Conservation (phyloP, 2,797 vertebrate species). For the Sorex maritimensis region DNA sequence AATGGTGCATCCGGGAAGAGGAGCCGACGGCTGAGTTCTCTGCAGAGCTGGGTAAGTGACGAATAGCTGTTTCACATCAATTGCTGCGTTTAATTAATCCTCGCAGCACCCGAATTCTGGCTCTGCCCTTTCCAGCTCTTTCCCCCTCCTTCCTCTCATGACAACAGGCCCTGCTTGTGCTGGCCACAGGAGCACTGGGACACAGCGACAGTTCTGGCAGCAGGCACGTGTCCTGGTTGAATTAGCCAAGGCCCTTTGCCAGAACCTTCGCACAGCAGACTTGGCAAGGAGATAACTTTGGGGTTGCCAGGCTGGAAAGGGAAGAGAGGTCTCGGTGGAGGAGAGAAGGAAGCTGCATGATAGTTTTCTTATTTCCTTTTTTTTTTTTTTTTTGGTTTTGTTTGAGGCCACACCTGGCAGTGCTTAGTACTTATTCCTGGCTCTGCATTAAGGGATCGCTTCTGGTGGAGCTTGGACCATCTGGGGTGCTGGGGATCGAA, state of each 20-base stretch:
- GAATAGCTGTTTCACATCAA: conserved; percentile 14
- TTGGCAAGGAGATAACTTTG: not conserved
- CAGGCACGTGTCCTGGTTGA: not conserved
- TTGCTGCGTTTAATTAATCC: conserved; percentile 51
- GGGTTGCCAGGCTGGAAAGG: not conserved
- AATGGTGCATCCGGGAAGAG: conserved; percentile 44
- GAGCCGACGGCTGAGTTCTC: conserved; percentile 60
- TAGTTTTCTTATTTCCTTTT: too few relatives aligned
- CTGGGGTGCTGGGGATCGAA: too few relatives aligned
- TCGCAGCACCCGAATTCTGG: not conserved
- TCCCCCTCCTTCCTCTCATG: not conserved
- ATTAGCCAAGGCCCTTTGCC: conserved; percentile 18
- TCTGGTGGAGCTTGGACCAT: too few relatives aligned
- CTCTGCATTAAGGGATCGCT: too few relatives aligned
- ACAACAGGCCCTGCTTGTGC: not conserved
- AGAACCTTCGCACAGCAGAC: conserved; percentile 51
- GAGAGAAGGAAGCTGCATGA: too few relatives aligned
- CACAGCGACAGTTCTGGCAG: not conserved
- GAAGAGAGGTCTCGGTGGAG: too few relatives aligned
- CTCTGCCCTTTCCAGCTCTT: not conserved
- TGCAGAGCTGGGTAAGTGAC: conserved; percentile 65
- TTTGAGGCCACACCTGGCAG: too few relatives aligned
- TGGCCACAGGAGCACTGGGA: not conserved
- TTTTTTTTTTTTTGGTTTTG: too few relatives aligned
- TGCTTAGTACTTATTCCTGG: too few relatives aligned